Evolutionary conservation across 2,113 vertebrate genomes (phyloP).

Genomic region (Myanophis thanlyinensis): DNA sequence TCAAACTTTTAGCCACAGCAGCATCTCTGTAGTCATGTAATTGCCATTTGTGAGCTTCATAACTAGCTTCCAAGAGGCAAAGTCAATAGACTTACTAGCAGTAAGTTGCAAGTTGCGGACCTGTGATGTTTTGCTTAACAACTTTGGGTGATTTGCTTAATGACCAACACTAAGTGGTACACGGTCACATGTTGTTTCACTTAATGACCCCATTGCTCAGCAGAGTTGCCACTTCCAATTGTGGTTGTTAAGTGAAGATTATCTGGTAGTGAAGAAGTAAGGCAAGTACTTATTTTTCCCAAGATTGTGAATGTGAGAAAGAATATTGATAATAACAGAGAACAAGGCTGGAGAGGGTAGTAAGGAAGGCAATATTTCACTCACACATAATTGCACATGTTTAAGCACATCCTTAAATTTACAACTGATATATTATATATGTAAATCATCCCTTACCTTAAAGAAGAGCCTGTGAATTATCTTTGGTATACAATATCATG

Average conservation of each 20-base stretch:
- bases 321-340: neutral
- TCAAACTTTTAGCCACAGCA: neutral
- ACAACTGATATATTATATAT: neutral
- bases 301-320: neutral
- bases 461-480: neutral
- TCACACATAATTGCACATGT: neutral
- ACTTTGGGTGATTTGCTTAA: neutral
- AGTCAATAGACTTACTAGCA: neutral
- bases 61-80: neutral
- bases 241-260: neutral
- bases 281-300: neutral
- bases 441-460: neutral
- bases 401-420: neutral
- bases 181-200: neutral
- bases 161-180: neutral
- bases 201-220: neutral
- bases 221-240: neutral
- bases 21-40: neutral
- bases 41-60: neutral
- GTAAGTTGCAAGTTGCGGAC: neutral
- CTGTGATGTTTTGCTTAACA: neutral
- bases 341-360: neutral
- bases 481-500: neutral
- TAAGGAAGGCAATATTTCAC: neutral
- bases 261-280: neutral